Evolutionary conservation across 2,888 invertebrate species (phyloP), one percentile per base, ranked within the genome.

Genomic region (Eledona agricola): DNA sequence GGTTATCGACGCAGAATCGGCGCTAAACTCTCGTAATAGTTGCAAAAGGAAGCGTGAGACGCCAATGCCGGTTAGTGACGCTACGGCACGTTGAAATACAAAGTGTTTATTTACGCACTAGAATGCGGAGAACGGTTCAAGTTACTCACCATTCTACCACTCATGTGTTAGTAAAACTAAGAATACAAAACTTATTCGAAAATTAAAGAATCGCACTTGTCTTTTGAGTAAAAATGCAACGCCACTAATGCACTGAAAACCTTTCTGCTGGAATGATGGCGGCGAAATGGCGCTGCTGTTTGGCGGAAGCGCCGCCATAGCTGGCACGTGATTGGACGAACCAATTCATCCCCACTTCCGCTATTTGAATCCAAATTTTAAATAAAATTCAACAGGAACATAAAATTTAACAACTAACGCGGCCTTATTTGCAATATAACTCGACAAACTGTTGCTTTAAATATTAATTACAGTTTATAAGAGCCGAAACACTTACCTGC

Each of bases 141-240:
- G 9, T 38, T 17, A 64, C 66, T 62, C 59, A 72, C 72, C 69
- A 71, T 72, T 63, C 71, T 65, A 58, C 70, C 71, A 57, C 70
- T 72, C 72, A 72, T 52, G 20, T 31, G 32, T 22, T 35, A 51
- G 47, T 22, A 16, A 51, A 26, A 40, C 22, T 19, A 35, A 29
- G 11, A 31, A 16, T 15, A 23, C 15, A 26, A 26, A 25, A 47
- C 19, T 25, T 9, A 11, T 4, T 35, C 11, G 13, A 16, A 19
- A 35, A 11, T 19, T 11, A 7, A 10, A n/a, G 20, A 20, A 11
- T 20, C n/a, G n/a, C n/a, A n/a, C n/a, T n/a, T n/a, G n/a, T n/a
- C n/a, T n/a, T n/a, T n/a, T n/a, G n/a, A n/a, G n/a, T n/a, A n/a
- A n/a, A n/a, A n/a, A n/a, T n/a, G n/a, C 25, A 16, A 13, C 22